Percentiles rank a stretch among this genome's conserved stretches.
phyloP scores from a whole-genome alignment of 2,888 invertebrate species.

The Suillia variegata region DNA sequence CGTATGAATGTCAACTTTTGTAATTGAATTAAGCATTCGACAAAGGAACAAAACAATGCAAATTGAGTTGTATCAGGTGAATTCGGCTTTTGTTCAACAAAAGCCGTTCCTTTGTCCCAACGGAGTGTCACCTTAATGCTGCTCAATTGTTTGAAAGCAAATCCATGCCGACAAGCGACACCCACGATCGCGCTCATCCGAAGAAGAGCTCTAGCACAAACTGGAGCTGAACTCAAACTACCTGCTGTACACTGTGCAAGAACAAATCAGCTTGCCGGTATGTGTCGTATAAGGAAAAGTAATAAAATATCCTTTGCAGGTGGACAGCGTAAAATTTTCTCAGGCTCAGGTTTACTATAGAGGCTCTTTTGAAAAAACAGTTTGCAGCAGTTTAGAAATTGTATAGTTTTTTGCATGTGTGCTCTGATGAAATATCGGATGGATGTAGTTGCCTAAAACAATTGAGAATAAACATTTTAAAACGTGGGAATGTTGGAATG shows the following conservation, averaged over 20 bases:
- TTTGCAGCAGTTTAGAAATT: too few relatives aligned
- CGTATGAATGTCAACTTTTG: too few relatives aligned
- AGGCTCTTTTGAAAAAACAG: too few relatives aligned
- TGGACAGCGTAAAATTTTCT: constrained; percentile 43
- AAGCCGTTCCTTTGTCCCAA: neutral
- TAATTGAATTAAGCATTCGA: neutral
- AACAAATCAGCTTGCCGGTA: neutral
- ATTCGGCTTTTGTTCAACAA: neutral
- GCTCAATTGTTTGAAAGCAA: constrained; percentile 44
- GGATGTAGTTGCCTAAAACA: neutral
- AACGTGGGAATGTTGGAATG: neutral
- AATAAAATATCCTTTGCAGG: constrained; percentile 30
- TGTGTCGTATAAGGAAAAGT: neutral
- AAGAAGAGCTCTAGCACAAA: too few relatives aligned
- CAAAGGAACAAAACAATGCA: neutral
- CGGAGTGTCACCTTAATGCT: constrained; percentile 40
- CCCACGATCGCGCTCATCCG: too few relatives aligned
- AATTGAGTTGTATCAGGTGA: neutral
- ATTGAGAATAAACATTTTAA: too few relatives aligned
- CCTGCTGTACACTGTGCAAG: constrained; percentile 29
- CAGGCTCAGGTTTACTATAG: constrained; percentile 28
- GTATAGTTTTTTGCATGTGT: too few relatives aligned
- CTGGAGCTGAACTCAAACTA: constrained; percentile 21
- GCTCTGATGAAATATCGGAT: too few relatives aligned
- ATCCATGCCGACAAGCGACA: constrained; percentile 21